Conservation (phyloP, 2,888 invertebrate species). For the Macrophya annulata region DNA sequence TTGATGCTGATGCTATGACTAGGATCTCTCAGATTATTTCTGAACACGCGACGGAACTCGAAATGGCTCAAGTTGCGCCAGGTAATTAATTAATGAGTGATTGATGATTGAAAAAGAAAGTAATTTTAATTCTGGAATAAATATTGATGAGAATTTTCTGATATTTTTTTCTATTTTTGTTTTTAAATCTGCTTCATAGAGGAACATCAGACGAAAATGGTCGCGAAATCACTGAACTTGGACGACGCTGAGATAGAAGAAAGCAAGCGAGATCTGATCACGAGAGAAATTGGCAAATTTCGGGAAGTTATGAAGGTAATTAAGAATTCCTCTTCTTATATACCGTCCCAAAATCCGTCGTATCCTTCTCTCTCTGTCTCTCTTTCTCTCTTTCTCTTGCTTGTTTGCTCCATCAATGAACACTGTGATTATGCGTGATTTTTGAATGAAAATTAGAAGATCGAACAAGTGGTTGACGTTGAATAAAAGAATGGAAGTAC, state of each 20-base stretch:
- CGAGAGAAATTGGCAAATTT: slow-evolving; percentile 98
- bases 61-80: slow-evolving; percentile 75
- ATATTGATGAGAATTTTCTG: background rate
- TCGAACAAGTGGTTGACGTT: background rate
- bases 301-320: slow-evolving; percentile 98
- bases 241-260: slow-evolving; percentile 96
- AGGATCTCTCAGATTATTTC: slow-evolving; percentile 90
- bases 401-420: slow-evolving; percentile 41
- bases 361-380: background rate
- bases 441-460: slow-evolving; percentile 31
- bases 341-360: slow-evolving; percentile 33
- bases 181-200: slow-evolving; percentile 79
- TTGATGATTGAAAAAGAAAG: background rate
- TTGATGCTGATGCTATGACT: slow-evolving; percentile 88
- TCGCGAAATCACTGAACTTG: slow-evolving; percentile 79
- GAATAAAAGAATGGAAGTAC: background rate
- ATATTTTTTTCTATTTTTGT: background rate
- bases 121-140: background rate
- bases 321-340: slow-evolving; percentile 55
- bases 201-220: slow-evolving; percentile 81
- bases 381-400: slow-evolving; percentile 20
- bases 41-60: slow-evolving; percentile 84
- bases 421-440: slow-evolving; percentile 30
- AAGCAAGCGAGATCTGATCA: slow-evolving; percentile 97
- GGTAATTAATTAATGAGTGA: slow-evolving; percentile 64